A percentile compares a stretch with the other conserved stretches of the same genome.
Conservation (phyloP, 2,797 vertebrate species). For the Megalops cyprinoides region DNA sequence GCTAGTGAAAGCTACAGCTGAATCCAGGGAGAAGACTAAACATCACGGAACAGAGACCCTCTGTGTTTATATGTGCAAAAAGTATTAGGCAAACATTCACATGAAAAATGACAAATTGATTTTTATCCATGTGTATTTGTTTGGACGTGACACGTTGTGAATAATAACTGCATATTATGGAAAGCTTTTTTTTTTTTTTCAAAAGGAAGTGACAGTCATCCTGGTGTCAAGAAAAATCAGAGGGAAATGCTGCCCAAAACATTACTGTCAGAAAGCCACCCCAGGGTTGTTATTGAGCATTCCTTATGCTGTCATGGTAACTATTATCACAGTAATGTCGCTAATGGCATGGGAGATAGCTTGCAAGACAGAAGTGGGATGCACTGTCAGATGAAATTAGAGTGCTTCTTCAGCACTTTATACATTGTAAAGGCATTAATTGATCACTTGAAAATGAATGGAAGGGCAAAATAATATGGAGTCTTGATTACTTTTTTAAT, state of each 20-base stretch:
- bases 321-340: slow-evolving; percentile 82
- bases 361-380: slow-evolving; percentile 82
- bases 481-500: not conserved
- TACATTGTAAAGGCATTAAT: not conserved
- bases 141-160: not conserved
- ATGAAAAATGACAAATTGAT: too few relatives aligned
- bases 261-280: slow-evolving; percentile 55
- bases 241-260: not conserved
- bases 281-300: slow-evolving; percentile 82
- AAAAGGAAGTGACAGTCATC: not conserved
- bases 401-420: slow-evolving; percentile 75
- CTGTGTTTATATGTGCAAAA: too few relatives aligned
- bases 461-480: not conserved
- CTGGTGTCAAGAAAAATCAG: not conserved
- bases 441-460: slow-evolving; percentile 1
- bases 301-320: slow-evolving; percentile 86
- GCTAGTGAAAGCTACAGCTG: not conserved
- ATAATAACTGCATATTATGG: not conserved
- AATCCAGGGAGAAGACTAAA: not conserved
- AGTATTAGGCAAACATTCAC: too few relatives aligned
- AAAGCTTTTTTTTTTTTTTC: not conserved
- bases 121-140: not conserved
- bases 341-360: slow-evolving; percentile 82
- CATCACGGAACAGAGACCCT: too few relatives aligned
- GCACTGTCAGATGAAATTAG: slow-evolving; percentile 85